phyloP scores from a whole-genome alignment of 2,797 vertebrate species.

The Rhinatrema bivittatum region DNA sequence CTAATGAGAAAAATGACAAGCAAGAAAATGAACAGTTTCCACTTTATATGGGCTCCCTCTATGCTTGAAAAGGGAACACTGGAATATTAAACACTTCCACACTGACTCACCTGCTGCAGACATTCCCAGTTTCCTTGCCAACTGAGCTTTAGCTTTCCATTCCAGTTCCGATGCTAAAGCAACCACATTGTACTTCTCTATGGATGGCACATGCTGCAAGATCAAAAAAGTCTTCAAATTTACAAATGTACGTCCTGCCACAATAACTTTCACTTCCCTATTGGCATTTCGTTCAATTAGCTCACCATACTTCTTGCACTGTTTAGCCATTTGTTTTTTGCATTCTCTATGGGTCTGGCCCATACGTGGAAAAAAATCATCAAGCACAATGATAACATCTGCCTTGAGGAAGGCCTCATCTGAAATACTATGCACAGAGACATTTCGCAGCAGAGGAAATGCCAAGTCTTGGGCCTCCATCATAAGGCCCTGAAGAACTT shows the following conservation, averaged over 20 bases:
- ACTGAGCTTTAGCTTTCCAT: conserved; percentile 57
- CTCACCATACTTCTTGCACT: conserved; percentile 61
- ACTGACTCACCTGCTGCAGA: conserved; percentile 60
- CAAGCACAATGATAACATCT: conserved; percentile 71
- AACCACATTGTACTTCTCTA: conserved; percentile 58
- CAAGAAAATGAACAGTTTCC: no score
- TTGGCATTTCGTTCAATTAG: conserved; percentile 66
- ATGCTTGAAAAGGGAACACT: no score
- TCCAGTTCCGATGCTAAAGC: conserved; percentile 65
- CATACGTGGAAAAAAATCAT: conserved; percentile 46
- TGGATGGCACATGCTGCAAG: conserved; percentile 37
- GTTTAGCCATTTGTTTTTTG: conserved; percentile 36
- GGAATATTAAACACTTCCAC: no score
- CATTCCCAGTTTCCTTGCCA: conserved; percentile 68
- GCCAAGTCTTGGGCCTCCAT: conserved; percentile 68
- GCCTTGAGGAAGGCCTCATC: conserved; percentile 69
- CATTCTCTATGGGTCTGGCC: conserved; percentile 20
- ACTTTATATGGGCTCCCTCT: no score
- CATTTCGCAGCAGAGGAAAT: conserved; percentile 48
- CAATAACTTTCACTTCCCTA: conserved; percentile 64
- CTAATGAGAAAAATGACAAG: no score
- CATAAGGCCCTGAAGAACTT: conserved; percentile 43
- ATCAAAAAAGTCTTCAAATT: conserved; percentile 74
- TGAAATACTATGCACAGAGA: conserved; percentile 57
- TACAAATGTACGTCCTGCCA: conserved; percentile 65